These are phyloP conservation scores for Microcebus griseorufus DNA, from an alignment of 2,113 vertebrate species.

Conservation along the genomic window DNA sequence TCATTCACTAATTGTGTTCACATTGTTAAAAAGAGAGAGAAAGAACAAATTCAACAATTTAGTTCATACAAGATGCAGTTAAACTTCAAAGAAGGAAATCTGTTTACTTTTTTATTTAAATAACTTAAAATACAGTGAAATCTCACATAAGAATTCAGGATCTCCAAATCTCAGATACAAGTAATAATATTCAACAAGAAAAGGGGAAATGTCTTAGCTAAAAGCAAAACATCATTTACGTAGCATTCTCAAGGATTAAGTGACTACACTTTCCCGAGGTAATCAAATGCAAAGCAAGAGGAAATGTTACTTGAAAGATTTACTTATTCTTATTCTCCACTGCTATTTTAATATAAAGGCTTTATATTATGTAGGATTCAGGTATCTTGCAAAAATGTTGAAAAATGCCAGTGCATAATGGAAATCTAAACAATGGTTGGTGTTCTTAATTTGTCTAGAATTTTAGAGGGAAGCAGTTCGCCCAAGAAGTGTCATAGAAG, in stretches of 20 bases:
- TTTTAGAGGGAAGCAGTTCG: constrained; percentile 45
- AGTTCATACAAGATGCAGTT: background rate
- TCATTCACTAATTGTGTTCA: constrained; percentile 1
- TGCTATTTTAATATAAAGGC: background rate
- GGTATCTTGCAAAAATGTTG: constrained; percentile 20
- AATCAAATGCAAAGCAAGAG: background rate
- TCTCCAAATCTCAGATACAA: constrained; percentile 14
- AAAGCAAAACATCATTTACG: background rate
- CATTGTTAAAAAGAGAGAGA: background rate
- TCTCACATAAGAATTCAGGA: background rate
- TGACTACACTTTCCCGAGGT: background rate
- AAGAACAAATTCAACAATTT: background rate
- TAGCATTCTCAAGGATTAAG: background rate
- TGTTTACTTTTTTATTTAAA: constrained; percentile 22
- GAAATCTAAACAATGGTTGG: constrained; percentile 9
- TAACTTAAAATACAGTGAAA: background rate
- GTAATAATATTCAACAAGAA: background rate
- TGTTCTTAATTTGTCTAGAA: constrained; percentile 45
- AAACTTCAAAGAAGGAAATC: constrained; percentile 23
- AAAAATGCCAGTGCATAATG: constrained; percentile 44
- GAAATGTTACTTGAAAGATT: background rate
- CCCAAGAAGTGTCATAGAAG: constrained; percentile 7
- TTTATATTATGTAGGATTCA: background rate
- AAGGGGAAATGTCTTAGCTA: background rate
- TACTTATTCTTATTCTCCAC: background rate